phyloP scores from a whole-genome alignment of 1,140 invertebrate genomes.

The Hycleus cichorii region DNA sequence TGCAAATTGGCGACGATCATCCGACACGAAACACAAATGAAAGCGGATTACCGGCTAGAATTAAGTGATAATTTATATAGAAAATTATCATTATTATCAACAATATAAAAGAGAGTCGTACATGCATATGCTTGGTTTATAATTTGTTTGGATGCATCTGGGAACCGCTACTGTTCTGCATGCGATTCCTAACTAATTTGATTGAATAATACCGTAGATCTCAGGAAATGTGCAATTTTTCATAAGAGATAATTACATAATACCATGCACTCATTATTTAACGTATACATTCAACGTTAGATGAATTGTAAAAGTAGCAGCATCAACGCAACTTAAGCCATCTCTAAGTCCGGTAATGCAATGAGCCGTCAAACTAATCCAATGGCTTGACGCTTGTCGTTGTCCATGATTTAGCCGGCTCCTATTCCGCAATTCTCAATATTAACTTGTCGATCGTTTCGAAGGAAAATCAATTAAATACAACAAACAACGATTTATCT shows the following conservation, averaged over 20 bases:
- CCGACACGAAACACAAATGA: constrained; percentile 1
- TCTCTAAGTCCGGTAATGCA: constrained; percentile 3
- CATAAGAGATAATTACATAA: constrained; percentile 3
- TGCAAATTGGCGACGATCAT: constrained; percentile 12
- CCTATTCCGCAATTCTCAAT: not conserved
- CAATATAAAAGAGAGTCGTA: not conserved
- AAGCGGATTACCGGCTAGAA: not conserved
- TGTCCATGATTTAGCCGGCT: not conserved
- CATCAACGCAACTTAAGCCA: constrained; percentile 1
- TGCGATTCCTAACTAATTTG: too few species aligned
- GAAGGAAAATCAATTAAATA: not conserved
- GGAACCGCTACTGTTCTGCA: not conserved
- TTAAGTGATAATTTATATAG: too few species aligned
- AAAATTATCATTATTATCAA: not conserved
- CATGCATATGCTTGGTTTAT: too few species aligned
- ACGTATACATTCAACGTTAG: too few species aligned
- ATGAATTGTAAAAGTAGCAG: not conserved
- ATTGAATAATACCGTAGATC: constrained; percentile 6
- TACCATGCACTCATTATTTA: not conserved
- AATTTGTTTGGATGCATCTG: too few species aligned
- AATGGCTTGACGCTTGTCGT: not conserved
- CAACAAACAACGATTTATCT: not conserved
- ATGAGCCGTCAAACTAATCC: constrained; percentile 13
- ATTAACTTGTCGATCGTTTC: constrained; percentile 11
- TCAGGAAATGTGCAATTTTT: constrained; percentile 13